Base-by-base conservation (phyloP, 2,113 vertebrate genomes). In the Nymphicus hollandicus region DNA sequence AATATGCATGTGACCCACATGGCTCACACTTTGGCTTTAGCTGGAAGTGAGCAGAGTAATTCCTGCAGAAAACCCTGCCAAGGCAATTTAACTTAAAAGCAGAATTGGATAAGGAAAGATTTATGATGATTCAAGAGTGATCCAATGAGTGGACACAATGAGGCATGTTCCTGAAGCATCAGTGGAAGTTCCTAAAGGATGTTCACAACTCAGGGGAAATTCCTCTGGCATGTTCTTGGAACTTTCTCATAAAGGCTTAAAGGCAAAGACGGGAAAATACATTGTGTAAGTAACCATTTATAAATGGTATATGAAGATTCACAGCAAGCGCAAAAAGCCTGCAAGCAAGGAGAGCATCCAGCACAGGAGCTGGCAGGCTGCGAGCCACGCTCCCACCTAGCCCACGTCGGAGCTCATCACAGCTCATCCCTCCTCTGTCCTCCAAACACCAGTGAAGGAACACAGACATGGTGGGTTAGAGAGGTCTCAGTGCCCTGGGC, bases 11-110 rank as follows among this genome's bases (percentile, higher is more conserved):
- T 88, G 89, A 92, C 72, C 72, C 58, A 25, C 33, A 55, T 17
- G 33, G 61, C 61, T 87, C 56, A 63, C 5, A 1, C 68, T 91
- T 33, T 35, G 33, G 43, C 66, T 92, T 74, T 89, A 92, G 53
- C 83, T 95, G 91, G 95, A 97, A 93, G 29, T 47, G 14, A 88
- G 31, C 16, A 58, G 72, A 90, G 39, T 63, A 60, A 93, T 93
- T 93, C 52, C 91, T 41, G 43, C 37, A 88, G 64, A 88, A 90
- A 90, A 74, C 15, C 13, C 22, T 44, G 92, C 91, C 94, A 93
- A 93, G 47, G 6, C 19, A 63, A 64, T 78, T 73, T 53, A 74
- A 13, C 10, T 95, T 86, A 71, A 10, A 18, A 78, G 50, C 17
- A 86, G 41, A 81, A 78, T 0, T 3, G 46, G 27, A 3, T 68